Conservation (phyloP, 37 sponge, comb jelly and placozoan species). For the Theonella swinhoei region DNA sequence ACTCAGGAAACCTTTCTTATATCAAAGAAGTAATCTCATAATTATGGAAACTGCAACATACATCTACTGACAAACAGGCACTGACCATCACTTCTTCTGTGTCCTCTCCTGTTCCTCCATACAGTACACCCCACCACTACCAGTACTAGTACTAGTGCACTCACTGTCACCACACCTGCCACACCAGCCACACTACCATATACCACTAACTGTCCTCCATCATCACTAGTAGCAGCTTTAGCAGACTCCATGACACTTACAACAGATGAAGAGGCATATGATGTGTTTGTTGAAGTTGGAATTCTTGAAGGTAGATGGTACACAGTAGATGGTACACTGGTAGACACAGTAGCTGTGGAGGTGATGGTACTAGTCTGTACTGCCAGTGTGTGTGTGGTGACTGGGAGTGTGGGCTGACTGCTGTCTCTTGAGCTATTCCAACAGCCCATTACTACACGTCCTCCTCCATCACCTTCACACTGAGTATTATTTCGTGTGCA, state of each 20-base stretch:
- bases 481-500: not conserved
- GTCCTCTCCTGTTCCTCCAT: not conserved
- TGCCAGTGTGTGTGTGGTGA: not conserved
- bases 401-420: not conserved
- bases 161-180: not conserved
- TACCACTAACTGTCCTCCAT: too few species aligned
- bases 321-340: not conserved
- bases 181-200: not conserved
- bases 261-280: too few species aligned
- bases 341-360: not conserved
- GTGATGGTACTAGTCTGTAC: not conserved
- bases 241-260: too few species aligned
- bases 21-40: too few species aligned
- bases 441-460: not conserved
- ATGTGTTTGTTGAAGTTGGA: too few species aligned
- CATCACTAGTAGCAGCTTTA: too few species aligned
- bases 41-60: too few species aligned
- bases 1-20: too few species aligned
- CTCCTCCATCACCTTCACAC: not conserved
- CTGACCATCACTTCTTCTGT: too few species aligned
- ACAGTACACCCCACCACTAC: not conserved
- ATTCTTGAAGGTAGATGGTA: not conserved
- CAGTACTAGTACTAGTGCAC: not conserved
- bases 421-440: not conserved
- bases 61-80: not conserved